Percentiles rank a stretch among this genome's conserved stretches.
phyloP scores from a whole-genome alignment of 2,888 invertebrate species.

The Teleogryllus oceanicus region DNA sequence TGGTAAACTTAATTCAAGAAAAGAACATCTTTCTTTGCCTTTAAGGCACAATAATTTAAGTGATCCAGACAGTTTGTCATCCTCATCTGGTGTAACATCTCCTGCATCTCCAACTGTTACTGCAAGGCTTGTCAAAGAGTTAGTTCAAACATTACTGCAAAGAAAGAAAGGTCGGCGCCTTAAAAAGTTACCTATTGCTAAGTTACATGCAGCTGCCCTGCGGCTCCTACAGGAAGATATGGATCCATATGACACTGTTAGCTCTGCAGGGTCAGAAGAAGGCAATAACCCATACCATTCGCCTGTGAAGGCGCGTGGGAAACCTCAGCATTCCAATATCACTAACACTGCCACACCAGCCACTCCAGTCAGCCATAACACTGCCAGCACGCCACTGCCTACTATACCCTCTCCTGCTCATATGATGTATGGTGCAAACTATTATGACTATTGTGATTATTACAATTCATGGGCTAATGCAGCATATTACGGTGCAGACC shows the following conservation, averaged over 20 bases:
- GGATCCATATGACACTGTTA: constrained; percentile 49
- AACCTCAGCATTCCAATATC: constrained; percentile 32
- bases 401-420: constrained; percentile 52
- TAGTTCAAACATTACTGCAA: constrained; percentile 56
- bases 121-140: constrained; percentile 56
- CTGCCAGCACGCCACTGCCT: constrained; percentile 51
- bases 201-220: constrained; percentile 57
- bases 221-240: constrained; percentile 57
- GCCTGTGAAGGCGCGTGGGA: constrained; percentile 26
- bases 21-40: constrained; percentile 54
- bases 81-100: constrained; percentile 54
- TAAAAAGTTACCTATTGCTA: constrained; percentile 55
- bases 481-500: constrained; percentile 39
- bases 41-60: constrained; percentile 49
- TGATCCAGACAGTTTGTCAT: constrained; percentile 52
- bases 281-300: constrained; percentile 42
- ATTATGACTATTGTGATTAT: constrained; percentile 54
- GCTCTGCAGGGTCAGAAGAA: constrained; percentile 46
- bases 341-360: constrained; percentile 21
- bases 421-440: constrained; percentile 49
- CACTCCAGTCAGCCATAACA: constrained; percentile 42
- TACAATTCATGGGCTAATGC: constrained; percentile 55
- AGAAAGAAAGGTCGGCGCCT: constrained; percentile 55
- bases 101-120: constrained; percentile 50
- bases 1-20: constrained; percentile 42